Percentiles rank a stretch among this genome's conserved stretches.
Evolutionary conservation across 2,113 vertebrate species (phyloP).

Genomic region (Phrynosoma platyrhinos): DNA sequence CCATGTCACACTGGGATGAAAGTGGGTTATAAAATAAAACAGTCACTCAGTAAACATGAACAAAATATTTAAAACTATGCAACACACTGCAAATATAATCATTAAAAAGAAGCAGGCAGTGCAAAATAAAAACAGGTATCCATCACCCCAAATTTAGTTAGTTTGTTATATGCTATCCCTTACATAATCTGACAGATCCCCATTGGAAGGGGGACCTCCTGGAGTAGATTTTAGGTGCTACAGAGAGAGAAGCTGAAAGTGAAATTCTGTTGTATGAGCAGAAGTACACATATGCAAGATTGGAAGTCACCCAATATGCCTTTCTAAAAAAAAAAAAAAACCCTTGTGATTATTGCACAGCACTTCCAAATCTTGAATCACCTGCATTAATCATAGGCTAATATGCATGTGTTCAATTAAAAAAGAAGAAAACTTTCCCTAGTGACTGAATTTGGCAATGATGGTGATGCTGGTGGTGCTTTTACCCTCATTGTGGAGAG

Average conservation of each 20-base stretch:
- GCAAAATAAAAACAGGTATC: not conserved
- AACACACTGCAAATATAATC: not conserved
- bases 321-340: not conserved
- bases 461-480: slow-evolving; percentile 28
- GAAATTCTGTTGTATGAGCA: not conserved
- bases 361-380: not conserved
- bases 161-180: not conserved
- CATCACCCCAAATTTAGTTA: too few species aligned
- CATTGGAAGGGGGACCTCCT: not conserved
- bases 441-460: not conserved
- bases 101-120: not conserved
- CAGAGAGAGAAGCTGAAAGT: not conserved
- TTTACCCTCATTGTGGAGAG: not conserved
- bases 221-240: not conserved
- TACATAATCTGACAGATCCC: not conserved
- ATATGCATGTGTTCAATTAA: not conserved
- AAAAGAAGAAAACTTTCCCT: not conserved
- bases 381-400: not conserved
- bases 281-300: not conserved
- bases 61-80: too few species aligned
- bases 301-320: not conserved
- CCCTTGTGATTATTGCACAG: not conserved
- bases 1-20: not conserved
- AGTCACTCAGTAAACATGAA: not conserved
- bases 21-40: too few species aligned